Evolutionary conservation across 2,797 vertebrate genomes (phyloP), one percentile per base, ranked within the genome.

Genomic region (Danio albolineatus): DNA sequence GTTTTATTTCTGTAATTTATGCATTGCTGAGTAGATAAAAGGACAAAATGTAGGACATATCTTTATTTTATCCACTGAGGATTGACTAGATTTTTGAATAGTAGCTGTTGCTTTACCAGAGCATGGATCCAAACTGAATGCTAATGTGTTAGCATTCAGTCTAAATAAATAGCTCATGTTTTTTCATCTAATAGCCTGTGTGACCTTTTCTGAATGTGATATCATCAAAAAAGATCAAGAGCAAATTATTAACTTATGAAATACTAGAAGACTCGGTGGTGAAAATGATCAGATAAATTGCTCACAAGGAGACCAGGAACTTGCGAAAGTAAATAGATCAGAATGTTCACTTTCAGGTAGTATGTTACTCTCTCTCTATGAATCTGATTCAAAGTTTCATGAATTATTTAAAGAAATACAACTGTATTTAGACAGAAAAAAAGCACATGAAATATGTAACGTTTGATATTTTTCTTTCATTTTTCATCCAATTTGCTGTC

Each of bases 131-230:
- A 0, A 13, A 13, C 7, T 7, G 13, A 66, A 48, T 48, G 64
- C 13, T 66, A 10, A 48, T 41, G 60, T 62, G 36, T 4, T 9
- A n/a, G n/a, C 9, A 61, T 61, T n/a, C 14, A 41, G 10, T 41
- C 5, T 62, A 60, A 38, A 59, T 62, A 60, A 38, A 59, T 41
- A 41, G 4, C 59, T 41, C 39, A 16, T 8, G 17, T 48, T 48
- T 67, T 67, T 65, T 44, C 7, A 66, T 48, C 64, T 28, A 66
- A 66, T 66, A 48, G 44, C 19, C 19, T 9, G 13, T 14, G 17
- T 66, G 19, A 48, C 44, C 64, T 66, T 16, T 28, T 19, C 44
- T 67, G 13, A 48, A 36, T 43, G 10, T 17, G 39, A 62, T 7
- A 10, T 62, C 60, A 28, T 17, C 19, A 13, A 13, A 46, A 28